Evolutionary conservation across 1,140 invertebrate genomes (phyloP).

Genomic region (Eueides isabella): DNA sequence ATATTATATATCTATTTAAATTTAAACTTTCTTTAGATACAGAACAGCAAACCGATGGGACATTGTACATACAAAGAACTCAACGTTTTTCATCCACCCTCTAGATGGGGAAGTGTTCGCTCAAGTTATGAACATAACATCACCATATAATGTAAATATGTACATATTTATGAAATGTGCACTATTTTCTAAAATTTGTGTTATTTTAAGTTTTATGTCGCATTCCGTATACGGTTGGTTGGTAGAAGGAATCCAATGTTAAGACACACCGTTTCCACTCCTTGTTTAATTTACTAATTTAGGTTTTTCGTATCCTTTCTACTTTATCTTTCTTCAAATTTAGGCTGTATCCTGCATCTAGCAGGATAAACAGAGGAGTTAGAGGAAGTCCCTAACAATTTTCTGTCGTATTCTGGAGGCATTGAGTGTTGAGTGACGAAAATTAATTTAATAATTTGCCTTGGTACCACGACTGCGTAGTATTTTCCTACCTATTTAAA

Average conservation of each 20-base stretch:
- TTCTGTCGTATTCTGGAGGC: background rate
- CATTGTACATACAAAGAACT: slow-evolving; percentile 70
- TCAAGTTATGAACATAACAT: slow-evolving; percentile 86
- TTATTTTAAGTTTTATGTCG: too few relatives aligned
- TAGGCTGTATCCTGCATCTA: background rate
- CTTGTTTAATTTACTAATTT: too few relatives aligned
- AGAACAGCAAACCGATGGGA: slow-evolving; percentile 83
- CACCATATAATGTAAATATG: slow-evolving; percentile 83
- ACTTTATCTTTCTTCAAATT: slow-evolving; percentile 38
- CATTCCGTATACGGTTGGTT: too few relatives aligned
- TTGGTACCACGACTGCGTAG: too few relatives aligned
- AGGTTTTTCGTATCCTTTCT: too few relatives aligned
- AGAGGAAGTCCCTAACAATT: too few relatives aligned
- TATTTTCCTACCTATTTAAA: too few relatives aligned
- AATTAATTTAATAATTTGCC: too few relatives aligned
- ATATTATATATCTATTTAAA: background rate
- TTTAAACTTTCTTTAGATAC: slow-evolving; percentile 70
- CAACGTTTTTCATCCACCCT: slow-evolving; percentile 85
- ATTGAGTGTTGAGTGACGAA: background rate
- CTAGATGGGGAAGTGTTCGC: slow-evolving; percentile 87
- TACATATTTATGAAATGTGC: too few relatives aligned
- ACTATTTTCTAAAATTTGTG: too few relatives aligned
- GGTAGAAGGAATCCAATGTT: too few relatives aligned
- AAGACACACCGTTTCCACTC: too few relatives aligned
- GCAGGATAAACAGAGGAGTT: background rate